Evolutionary conservation across 2,113 vertebrate genomes (phyloP).

Genomic region (Hiodon tergisus): DNA sequence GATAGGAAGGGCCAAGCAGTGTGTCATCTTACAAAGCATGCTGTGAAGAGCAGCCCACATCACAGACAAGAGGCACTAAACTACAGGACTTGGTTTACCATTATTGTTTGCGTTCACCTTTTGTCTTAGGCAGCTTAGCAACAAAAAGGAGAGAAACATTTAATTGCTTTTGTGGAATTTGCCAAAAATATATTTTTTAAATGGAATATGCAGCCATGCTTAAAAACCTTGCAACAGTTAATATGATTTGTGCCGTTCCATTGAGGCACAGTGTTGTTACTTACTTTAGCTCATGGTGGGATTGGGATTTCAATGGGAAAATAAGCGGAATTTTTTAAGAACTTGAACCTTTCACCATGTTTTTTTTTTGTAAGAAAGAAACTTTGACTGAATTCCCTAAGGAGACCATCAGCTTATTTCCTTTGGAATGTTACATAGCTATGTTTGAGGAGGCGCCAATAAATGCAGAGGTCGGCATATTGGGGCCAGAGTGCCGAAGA

Average conservation of each 20-base stretch:
- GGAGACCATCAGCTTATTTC: constrained; percentile 11
- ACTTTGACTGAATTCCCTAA: neutral
- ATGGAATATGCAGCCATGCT: constrained; percentile 22
- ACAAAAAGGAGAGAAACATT: constrained; percentile 11
- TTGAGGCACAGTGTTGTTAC: neutral
- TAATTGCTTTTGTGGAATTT: constrained; percentile 11
- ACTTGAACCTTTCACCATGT: constrained; percentile 19
- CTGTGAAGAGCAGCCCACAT: constrained; percentile 7
- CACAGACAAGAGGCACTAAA: constrained; percentile 23
- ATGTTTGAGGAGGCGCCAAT: neutral
- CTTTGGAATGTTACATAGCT: too few relatives aligned
- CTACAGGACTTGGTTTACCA: constrained; percentile 11
- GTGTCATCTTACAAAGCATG: neutral
- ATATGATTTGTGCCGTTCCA: constrained; percentile 30
- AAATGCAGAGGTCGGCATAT: neutral
- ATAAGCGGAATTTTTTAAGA: constrained; percentile 36
- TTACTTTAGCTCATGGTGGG: neutral
- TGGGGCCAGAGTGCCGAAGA: neutral
- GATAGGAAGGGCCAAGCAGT: neutral
- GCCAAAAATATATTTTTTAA: constrained; percentile 23
- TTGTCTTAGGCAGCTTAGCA: neutral
- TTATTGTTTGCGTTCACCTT: neutral
- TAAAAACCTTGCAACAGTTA: neutral
- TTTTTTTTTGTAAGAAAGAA: constrained; percentile 22
- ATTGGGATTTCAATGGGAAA: constrained; percentile 36